A percentile compares a stretch with the other conserved stretches of the same genome.
These are phyloP conservation scores for Sarcophaga subvicina DNA, from an alignment of 2,888 invertebrate genomes.

Conservation along the genomic window DNA sequence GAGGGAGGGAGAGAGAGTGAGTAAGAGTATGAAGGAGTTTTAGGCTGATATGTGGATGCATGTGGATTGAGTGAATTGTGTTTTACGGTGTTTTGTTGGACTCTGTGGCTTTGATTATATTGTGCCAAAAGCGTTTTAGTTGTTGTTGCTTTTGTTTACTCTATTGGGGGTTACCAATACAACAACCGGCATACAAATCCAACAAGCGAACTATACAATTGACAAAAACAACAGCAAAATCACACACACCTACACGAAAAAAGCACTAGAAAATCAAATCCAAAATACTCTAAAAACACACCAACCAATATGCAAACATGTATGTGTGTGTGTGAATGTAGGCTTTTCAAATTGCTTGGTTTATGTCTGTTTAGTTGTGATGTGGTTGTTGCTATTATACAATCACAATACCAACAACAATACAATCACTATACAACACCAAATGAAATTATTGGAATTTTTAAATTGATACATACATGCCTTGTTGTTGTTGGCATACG, in stretches of 20 bases:
- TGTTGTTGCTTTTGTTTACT: slow-evolving; percentile 59
- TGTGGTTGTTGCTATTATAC: slow-evolving; percentile 15
- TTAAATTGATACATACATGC: slow-evolving; percentile 55
- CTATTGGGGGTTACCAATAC: slow-evolving; percentile 66
- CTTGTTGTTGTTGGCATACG: slow-evolving; percentile 9
- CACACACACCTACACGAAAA: not conserved
- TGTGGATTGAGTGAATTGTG: slow-evolving; percentile 61
- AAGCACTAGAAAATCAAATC: slow-evolving; percentile 44
- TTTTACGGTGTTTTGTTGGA: slow-evolving; percentile 62
- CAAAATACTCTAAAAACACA: slow-evolving; percentile 25
- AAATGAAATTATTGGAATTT: slow-evolving; percentile 67
- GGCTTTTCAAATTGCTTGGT: slow-evolving; percentile 34
- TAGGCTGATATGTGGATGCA: slow-evolving; percentile 45
- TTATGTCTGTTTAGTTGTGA: slow-evolving; percentile 28
- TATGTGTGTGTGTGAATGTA: slow-evolving; percentile 14
- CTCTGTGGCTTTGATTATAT: slow-evolving; percentile 70
- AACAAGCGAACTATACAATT: slow-evolving; percentile 39
- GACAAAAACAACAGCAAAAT: slow-evolving; percentile 35
- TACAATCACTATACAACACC: slow-evolving; percentile 18
- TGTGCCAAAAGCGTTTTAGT: slow-evolving; percentile 65
- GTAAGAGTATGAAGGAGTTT: not conserved
- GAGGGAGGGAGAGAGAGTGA: not conserved
- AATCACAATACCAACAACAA: slow-evolving; percentile 27
- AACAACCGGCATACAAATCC: slow-evolving; percentile 22
- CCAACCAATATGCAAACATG: slow-evolving; percentile 61